Base-by-base conservation (phyloP, 1,140 invertebrate genomes). In the Bombus superbus region DNA sequence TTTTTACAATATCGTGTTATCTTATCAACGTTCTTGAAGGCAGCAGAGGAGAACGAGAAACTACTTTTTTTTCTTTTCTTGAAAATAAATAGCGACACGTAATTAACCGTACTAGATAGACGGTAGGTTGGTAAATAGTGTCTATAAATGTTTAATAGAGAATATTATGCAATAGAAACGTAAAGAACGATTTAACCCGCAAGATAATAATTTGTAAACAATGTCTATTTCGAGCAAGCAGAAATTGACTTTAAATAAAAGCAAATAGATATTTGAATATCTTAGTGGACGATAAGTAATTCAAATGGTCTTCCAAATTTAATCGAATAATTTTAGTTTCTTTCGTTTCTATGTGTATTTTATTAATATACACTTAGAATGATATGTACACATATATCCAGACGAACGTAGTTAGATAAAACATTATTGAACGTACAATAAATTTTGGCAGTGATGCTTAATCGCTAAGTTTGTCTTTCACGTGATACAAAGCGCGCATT, bases 381-480 rank as follows among this genome's bases (percentile, higher is more conserved):
- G 22, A 15, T 66, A 15, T 15, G 5, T 8, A 0, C n/a, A 32
- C 2, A 1, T 66, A 32, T 66, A 15, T 35, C n/a, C n/a, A 64
- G n/a, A 64, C 4, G 13, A 64, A 15, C 32, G 15, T 66, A 66
- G n/a, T 66, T 66, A 18, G 5, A 66, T 15, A 35, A 66, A 32
- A 32, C 13, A 32, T 62, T 9, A 40, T 13, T 76, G 40, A 18
- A 8, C 47, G 47, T 25, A 32, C 35, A 32, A 9, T 35, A 57
- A 40, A 59, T 28, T 59, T 57, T 59, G 47, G 74, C 47, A 76
- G 53, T 42, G 28, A n/a, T 18, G 42, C 13, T 40, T 18, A 40
- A 44, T 73, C n/a, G 10, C 72, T 77, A 62, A 77, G 28, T 77
- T 62, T 77, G 44, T 44, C 40, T 22, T 44, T 78, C 59, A 78